Percentiles rank a stretch among this genome's conserved stretches.
Evolutionary conservation across 2,888 invertebrate genomes (phyloP).

Genomic region (Drosophila ezoana): DNA sequence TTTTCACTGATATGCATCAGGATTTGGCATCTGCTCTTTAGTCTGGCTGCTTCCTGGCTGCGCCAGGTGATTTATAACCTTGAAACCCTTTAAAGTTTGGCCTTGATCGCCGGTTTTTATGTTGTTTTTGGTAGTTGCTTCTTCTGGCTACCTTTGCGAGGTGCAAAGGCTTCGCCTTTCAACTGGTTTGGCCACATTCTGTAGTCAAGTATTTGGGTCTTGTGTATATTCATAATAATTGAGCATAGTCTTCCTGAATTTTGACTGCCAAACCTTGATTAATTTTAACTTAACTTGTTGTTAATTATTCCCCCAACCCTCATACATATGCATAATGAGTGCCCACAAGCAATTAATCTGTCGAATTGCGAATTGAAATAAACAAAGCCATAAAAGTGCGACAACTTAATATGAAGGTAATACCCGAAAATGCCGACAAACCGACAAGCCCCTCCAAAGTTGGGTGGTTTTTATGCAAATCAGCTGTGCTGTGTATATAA

Average conservation of each 20-base stretch:
- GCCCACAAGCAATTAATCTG: slow-evolving; percentile 30
- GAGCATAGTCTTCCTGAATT: not conserved
- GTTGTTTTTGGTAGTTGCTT: not conserved
- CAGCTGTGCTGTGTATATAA: slow-evolving; percentile 65
- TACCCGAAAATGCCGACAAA: not conserved
- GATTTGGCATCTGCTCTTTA: slow-evolving; percentile 21
- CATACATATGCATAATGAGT: not conserved
- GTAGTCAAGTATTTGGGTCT: not conserved
- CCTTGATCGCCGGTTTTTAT: slow-evolving; percentile 60
- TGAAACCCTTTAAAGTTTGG: slow-evolving; percentile 64
- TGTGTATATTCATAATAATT: not conserved
- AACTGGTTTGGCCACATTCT: slow-evolving; percentile 51
- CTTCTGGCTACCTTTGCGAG: slow-evolving; percentile 7
- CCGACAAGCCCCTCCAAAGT: slow-evolving; percentile 10
- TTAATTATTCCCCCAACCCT: not conserved
- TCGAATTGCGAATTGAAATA: slow-evolving; percentile 26
- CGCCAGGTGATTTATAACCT: slow-evolving; percentile 62
- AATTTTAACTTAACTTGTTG: slow-evolving; percentile 2
- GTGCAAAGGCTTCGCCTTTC: slow-evolving; percentile 33
- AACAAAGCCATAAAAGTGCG: slow-evolving; percentile 40
- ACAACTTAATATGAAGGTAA: slow-evolving; percentile 25
- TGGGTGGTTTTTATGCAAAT: slow-evolving; percentile 26
- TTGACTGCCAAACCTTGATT: not conserved
- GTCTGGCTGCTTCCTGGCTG: slow-evolving; percentile 41
- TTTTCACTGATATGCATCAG: slow-evolving; percentile 25